Evolutionary conservation across 2,113 vertebrate genomes (phyloP).

Genomic region (Mellivora capensis): DNA sequence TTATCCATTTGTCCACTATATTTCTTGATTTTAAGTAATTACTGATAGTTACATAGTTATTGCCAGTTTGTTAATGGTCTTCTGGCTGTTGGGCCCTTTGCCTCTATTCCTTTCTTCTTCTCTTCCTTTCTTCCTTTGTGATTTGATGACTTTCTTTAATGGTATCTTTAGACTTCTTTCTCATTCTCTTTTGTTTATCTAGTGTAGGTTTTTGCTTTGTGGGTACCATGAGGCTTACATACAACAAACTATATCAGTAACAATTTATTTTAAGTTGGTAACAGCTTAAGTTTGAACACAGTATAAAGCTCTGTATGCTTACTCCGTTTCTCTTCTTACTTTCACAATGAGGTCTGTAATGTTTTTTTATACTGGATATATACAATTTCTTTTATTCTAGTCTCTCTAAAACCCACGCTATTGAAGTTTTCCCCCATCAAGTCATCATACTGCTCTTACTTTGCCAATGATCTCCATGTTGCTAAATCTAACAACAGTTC

Average conservation of each 20-base stretch:
- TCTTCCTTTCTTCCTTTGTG: neutral
- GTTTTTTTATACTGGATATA: neutral
- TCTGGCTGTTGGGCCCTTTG: neutral
- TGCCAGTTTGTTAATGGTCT: neutral
- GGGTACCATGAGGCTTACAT: neutral
- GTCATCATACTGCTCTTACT: neutral
- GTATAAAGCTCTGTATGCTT: neutral
- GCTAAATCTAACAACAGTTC: neutral
- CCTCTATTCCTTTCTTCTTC: neutral
- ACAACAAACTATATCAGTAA: neutral
- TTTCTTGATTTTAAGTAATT: neutral
- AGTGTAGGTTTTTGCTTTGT: neutral
- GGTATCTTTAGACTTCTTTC: neutral
- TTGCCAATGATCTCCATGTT: neutral
- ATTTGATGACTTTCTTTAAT: neutral
- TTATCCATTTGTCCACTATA: neutral
- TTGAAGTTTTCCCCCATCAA: neutral
- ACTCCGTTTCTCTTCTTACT: neutral
- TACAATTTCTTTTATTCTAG: neutral
- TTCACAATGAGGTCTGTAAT: neutral
- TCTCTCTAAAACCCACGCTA: neutral
- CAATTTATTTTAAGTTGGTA: neutral
- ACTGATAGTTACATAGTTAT: neutral
- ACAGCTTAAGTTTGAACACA: neutral
- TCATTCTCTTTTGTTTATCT: neutral